A percentile compares a stretch with the other conserved stretches of the same genome.
phyloP scores from a whole-genome alignment of 1,140 invertebrate species.

The Diorhabda sublineata region DNA sequence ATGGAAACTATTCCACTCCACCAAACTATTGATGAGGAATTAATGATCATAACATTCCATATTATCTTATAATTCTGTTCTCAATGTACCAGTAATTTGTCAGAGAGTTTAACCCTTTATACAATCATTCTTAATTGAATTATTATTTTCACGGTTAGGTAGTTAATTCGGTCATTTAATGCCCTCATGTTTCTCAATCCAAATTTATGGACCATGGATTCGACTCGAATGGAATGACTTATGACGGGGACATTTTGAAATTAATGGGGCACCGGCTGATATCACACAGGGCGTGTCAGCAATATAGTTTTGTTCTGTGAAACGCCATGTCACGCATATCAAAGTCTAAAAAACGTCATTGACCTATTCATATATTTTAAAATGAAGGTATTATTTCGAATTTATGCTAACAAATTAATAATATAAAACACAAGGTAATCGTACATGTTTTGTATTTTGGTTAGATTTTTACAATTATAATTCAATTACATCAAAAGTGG shows the following conservation, averaged over 20 bases:
- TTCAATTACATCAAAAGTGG: no score
- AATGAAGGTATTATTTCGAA: not conserved
- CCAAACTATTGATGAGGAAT: no score
- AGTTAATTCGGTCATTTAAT: not conserved
- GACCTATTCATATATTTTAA: not conserved
- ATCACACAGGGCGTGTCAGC: not conserved
- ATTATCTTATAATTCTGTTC: no score
- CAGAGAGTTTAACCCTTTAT: not conserved
- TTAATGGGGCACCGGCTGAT: not conserved
- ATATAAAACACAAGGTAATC: no score
- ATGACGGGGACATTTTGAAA: not conserved
- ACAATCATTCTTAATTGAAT: not conserved
- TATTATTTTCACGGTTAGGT: slow-evolving; percentile 1
- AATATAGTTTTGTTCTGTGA: not conserved
- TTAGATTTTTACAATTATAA: no score
- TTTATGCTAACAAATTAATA: no score
- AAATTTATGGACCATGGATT: not conserved
- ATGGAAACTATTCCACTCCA: no score
- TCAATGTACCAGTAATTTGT: not conserved
- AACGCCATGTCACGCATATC: not conserved
- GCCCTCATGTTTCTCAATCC: not conserved
- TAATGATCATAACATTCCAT: no score
- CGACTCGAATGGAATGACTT: not conserved
- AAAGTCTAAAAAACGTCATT: not conserved
- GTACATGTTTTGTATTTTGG: no score